These are phyloP conservation scores for Bradypodion pumilum DNA, from an alignment of 2,797 vertebrate species.

Conservation along the genomic window DNA sequence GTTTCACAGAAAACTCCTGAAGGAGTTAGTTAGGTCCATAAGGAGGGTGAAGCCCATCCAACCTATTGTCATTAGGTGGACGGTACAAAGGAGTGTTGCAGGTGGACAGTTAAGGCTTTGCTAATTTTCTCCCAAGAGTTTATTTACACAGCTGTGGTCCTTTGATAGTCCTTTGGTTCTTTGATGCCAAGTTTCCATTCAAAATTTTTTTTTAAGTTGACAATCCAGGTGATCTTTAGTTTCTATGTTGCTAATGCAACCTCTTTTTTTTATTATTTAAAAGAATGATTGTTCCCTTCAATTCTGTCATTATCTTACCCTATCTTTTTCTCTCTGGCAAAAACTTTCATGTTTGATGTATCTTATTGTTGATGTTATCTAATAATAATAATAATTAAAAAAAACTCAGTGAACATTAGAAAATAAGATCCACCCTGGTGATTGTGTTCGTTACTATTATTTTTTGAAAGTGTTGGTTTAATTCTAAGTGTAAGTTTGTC, in stretches of 20 bases:
- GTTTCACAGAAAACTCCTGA: not conserved
- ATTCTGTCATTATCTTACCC: not conserved
- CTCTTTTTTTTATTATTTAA: not conserved
- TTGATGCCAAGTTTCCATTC: not conserved
- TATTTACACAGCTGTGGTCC: not conserved
- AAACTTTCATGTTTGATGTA: not conserved
- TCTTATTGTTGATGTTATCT: not conserved
- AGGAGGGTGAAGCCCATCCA: not conserved
- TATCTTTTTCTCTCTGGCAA: not conserved
- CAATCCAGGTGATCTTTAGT: not conserved
- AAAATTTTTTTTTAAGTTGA: not conserved
- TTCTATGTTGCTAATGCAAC: not conserved
- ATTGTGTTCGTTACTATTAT: too few species aligned
- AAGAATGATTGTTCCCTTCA: not conserved
- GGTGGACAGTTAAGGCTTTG: not conserved
- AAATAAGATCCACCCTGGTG: too few species aligned
- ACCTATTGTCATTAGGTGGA: not conserved
- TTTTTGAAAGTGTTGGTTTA: not conserved
- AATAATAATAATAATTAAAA: too few species aligned
- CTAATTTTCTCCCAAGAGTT: too few species aligned
- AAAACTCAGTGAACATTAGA: not conserved
- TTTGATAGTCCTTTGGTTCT: not conserved
- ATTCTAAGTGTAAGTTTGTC: not conserved
- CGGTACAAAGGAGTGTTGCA: not conserved
- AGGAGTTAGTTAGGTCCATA: rapidly evolving